A percentile compares a stretch with the other conserved stretches of the same genome.
Evolutionary conservation across 2,888 invertebrate species (phyloP).

Genomic region (Epirrhoe alternata): DNA sequence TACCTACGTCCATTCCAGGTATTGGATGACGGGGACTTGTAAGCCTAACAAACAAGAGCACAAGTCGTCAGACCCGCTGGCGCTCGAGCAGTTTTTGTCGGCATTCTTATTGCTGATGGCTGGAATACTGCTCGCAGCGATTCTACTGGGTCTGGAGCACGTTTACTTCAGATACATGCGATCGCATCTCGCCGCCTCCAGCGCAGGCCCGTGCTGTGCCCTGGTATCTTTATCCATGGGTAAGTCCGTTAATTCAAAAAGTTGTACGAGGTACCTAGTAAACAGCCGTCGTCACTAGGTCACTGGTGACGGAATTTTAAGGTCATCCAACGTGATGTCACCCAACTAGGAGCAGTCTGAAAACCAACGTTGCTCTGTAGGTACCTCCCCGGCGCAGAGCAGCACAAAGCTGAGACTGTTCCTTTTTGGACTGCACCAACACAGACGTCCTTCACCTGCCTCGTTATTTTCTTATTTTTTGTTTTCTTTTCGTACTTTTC

Average conservation of each 20-base stretch:
- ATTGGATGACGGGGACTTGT: conserved; percentile 99
- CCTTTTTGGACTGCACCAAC: too few species aligned
- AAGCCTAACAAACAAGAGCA: conserved; percentile 96
- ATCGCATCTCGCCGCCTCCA: conserved; percentile 93
- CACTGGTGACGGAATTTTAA: background rate
- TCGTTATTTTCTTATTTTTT: too few species aligned
- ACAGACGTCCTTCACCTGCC: too few species aligned
- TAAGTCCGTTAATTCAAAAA: conserved; percentile 62
- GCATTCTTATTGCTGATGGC: conserved; percentile 98
- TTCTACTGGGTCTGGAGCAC: conserved; percentile 95
- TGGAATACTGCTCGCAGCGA: conserved; percentile 95
- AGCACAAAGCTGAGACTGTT: too few species aligned
- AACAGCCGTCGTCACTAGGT: background rate
- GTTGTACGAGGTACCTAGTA: background rate
- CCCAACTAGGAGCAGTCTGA: too few species aligned
- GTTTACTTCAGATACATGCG: conserved; percentile 97
- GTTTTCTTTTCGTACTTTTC: too few species aligned
- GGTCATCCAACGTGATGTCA: background rate
- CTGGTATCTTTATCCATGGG: conserved; percentile 96
- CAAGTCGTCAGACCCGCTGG: conserved; percentile 95
- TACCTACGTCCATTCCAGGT: conserved; percentile 83
- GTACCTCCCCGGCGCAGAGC: too few species aligned
- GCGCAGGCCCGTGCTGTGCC: conserved; percentile 96
- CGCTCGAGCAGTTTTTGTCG: conserved; percentile 97
- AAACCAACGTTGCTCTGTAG: too few species aligned